These are phyloP conservation scores for Chiloscyllium punctatum DNA, from an alignment of 2,797 vertebrate genomes.

Conservation along the genomic window DNA sequence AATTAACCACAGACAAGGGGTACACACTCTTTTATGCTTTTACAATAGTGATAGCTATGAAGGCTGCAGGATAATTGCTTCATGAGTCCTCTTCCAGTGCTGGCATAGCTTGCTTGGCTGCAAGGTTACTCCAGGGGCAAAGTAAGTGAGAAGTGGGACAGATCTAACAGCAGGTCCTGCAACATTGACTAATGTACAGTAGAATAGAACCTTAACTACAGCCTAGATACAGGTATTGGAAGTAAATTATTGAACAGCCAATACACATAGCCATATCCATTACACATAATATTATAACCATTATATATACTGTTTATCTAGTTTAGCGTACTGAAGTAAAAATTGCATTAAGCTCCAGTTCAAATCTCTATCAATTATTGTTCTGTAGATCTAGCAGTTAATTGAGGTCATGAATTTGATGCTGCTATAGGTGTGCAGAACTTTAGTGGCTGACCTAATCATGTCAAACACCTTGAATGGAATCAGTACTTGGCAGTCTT, in stretches of 20 bases:
- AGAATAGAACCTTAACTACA: not conserved
- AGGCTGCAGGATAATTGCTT: not conserved
- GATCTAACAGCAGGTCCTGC: not conserved
- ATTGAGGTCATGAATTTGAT: not conserved
- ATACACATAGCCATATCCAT: not conserved
- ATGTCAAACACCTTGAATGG: not conserved
- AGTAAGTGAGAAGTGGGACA: not conserved
- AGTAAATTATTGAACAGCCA: not conserved
- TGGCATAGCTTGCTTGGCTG: not conserved
- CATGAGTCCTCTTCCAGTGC: not conserved
- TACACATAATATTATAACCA: not conserved
- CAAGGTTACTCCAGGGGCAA: not conserved
- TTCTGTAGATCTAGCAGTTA: not conserved
- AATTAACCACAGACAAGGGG: not conserved
- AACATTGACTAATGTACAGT: not conserved
- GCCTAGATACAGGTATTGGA: not conserved
- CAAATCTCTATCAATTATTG: not conserved
- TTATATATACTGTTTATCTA: not conserved
- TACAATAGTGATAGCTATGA: not conserved
- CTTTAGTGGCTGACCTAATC: not conserved
- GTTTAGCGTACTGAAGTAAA: not conserved
- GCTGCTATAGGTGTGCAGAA: not conserved
- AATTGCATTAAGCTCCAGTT: not conserved
- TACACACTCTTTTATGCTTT: not conserved
- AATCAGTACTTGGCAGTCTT: not conserved